Conservation (phyloP, 2,888 invertebrate species). For the Syrista parreyssii region DNA sequence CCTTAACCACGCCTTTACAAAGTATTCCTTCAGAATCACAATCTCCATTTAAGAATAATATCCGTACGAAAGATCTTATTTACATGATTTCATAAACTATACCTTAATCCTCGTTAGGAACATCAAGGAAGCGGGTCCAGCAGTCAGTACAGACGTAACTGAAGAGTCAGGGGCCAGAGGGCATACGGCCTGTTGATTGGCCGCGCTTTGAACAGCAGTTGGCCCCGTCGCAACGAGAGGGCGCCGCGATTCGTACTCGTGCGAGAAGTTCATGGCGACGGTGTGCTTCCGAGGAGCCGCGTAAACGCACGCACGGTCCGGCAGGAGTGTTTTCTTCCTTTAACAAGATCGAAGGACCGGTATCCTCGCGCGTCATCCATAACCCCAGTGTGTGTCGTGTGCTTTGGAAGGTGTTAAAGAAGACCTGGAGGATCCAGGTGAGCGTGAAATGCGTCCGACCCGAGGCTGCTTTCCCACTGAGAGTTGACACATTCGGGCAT, state of each 20-base stretch:
- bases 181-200: conserved; percentile 48
- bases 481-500: conserved; percentile 4
- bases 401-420: background rate
- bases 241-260: conserved; percentile 19
- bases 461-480: background rate
- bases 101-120: background rate
- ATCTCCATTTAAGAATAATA: background rate
- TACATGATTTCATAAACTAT: background rate
- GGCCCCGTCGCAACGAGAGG: conserved; percentile 28
- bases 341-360: background rate
- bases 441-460: background rate
- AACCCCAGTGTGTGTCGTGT: conserved; percentile 2
- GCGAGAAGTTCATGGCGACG: conserved; percentile 26
- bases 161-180: conserved; percentile 35
- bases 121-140: background rate
- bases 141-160: background rate
- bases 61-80: background rate
- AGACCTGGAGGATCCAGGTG: background rate
- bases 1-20: background rate
- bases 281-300: conserved; percentile 17
- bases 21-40: background rate
- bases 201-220: conserved; percentile 43
- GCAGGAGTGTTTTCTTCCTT: background rate
- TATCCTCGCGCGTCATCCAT: conserved; percentile 12
- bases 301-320: conserved; percentile 12